A percentile compares a stretch with the other conserved stretches of the same genome.
Conservation (phyloP, 2,888 invertebrate genomes). For the Dynastes hyllus region DNA sequence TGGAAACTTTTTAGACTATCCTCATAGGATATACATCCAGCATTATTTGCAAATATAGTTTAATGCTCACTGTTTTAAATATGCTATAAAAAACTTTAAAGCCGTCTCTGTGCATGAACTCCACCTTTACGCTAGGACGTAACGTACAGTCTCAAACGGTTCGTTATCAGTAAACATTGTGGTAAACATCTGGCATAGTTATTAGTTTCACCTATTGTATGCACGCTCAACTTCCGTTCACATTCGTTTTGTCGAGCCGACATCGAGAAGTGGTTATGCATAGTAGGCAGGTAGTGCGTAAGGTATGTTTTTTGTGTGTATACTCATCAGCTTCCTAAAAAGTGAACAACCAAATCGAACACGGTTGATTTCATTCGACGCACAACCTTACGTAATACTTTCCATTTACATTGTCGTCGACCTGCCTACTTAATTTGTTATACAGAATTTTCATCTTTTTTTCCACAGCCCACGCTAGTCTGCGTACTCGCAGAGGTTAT, state of each 20-base stretch:
- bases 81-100: not conserved
- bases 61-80: not conserved
- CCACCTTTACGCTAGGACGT: constrained; percentile 17
- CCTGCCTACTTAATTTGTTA: constrained; percentile 41
- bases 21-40: too few relatives aligned
- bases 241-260: constrained; percentile 29
- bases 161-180: constrained; percentile 37
- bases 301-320: not conserved
- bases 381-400: constrained; percentile 26
- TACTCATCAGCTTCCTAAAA: constrained; percentile 33
- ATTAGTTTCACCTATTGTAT: constrained; percentile 46
- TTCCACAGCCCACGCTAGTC: constrained; percentile 6
- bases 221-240: constrained; percentile 39
- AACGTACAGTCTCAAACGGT: constrained; percentile 18
- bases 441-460: constrained; percentile 7
- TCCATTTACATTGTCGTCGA: constrained; percentile 39
- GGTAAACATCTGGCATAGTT: constrained; percentile 44
- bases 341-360: constrained; percentile 27
- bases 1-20: too few relatives aligned
- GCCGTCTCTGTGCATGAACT: constrained; percentile 9
- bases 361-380: constrained; percentile 43
- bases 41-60: not conserved
- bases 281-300: not conserved
- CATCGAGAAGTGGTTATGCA: constrained; percentile 16
- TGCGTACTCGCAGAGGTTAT: constrained; percentile 12